A percentile compares a stretch with the other conserved stretches of the same genome.
phyloP scores from a whole-genome alignment of 2,888 invertebrate species.

The Sceliomorpha sp. region DNA sequence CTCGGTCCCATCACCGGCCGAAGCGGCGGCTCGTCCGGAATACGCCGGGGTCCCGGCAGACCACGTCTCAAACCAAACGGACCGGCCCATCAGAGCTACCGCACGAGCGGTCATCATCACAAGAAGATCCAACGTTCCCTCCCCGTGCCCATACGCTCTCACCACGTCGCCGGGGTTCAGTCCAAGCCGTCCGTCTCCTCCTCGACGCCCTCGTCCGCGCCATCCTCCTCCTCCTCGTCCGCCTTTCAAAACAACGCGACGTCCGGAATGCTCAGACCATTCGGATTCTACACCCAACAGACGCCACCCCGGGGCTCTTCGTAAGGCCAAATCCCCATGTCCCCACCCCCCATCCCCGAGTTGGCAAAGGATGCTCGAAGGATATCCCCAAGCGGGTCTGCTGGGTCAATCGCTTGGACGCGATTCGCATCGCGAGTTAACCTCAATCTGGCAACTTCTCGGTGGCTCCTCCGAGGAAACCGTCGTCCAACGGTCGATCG shows the following conservation, averaged over 20 bases:
- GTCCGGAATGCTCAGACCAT: constrained; percentile 65
- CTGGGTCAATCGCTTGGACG: too few species aligned
- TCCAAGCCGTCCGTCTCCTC: constrained; percentile 58
- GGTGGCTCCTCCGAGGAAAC: too few species aligned
- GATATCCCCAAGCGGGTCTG: too few species aligned
- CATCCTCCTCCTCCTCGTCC: constrained; percentile 56
- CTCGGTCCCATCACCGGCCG: constrained; percentile 62
- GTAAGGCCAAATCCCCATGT: constrained; percentile 9
- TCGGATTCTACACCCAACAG: constrained; percentile 77
- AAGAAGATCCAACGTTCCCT: constrained; percentile 71
- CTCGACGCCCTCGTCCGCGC: constrained; percentile 42
- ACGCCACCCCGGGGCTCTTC: constrained; percentile 51
- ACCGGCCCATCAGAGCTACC: constrained; percentile 84
- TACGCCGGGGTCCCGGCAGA: constrained; percentile 86
- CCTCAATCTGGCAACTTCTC: too few species aligned
- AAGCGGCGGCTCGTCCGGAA: constrained; percentile 62
- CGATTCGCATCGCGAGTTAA: too few species aligned
- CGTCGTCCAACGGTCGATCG: too few species aligned
- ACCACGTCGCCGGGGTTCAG: constrained; percentile 61
- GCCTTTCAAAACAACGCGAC: constrained; percentile 48
- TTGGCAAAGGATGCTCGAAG: too few species aligned
- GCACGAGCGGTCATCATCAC: constrained; percentile 71
- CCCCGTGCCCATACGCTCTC: constrained; percentile 75
- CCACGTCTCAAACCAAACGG: constrained; percentile 85
- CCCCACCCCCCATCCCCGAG: too few species aligned